These are phyloP conservation scores for Phragmatobia fuliginosa DNA, from an alignment of 2,888 invertebrate genomes.

Conservation along the genomic window DNA sequence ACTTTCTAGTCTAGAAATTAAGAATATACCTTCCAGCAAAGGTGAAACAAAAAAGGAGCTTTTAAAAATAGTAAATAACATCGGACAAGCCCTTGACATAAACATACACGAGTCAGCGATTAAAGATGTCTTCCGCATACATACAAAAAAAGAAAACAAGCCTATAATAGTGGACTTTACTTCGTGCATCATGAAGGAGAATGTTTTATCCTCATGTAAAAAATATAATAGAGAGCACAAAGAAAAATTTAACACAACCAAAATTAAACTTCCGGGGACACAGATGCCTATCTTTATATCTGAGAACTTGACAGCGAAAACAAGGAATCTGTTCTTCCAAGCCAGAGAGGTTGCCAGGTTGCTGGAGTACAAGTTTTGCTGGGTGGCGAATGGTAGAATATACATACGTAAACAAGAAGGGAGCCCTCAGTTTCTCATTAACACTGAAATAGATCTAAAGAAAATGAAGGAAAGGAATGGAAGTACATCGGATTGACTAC, in stretches of 20 bases:
- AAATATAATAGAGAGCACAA: no score
- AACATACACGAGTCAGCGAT: neutral
- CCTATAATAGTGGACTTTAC: neutral
- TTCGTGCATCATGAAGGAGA: neutral
- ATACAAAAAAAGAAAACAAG: neutral
- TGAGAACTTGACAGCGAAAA: neutral
- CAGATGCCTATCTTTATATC: neutral
- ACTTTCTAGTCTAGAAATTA: neutral
- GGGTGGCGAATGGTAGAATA: neutral
- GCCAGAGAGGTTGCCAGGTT: neutral
- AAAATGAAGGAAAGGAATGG: neutral
- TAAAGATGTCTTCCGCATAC: neutral
- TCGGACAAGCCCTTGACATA: neutral
- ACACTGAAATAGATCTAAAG: neutral
- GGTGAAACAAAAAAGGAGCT: neutral
- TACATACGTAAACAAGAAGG: neutral
- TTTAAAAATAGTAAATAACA: neutral
- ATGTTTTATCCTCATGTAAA: no score
- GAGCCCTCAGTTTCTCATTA: neutral
- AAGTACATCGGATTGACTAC: no score
- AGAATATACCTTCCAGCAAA: neutral
- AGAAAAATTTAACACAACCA: neutral
- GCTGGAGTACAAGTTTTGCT: neutral
- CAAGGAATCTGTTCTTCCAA: neutral
- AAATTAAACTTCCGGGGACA: neutral